Evolutionary conservation across 2,888 invertebrate genomes (phyloP).

Genomic region (Thumatha senex): DNA sequence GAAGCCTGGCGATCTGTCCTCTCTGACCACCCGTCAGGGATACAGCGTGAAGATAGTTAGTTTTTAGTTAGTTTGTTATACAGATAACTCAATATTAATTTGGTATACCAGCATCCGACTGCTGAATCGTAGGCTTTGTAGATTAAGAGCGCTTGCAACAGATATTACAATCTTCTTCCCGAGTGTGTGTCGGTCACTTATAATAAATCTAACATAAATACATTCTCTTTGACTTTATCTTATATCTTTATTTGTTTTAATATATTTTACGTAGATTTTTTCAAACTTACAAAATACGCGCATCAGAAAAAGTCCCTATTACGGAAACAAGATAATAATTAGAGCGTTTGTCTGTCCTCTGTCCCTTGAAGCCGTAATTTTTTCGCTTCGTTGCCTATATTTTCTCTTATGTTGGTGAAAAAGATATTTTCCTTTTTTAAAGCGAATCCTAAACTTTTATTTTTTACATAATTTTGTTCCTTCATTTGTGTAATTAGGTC

Average conservation of each 20-base stretch:
- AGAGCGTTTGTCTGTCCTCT: constrained; percentile 22
- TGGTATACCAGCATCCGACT: no score
- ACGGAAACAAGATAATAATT: constrained; percentile 36
- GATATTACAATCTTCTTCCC: no score
- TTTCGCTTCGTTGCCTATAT: constrained; percentile 33
- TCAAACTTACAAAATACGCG: no score
- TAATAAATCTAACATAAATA: no score
- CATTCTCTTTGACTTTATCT: not conserved
- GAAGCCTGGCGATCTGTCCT: no score
- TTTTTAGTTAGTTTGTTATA: no score
- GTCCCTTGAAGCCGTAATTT: constrained; percentile 26
- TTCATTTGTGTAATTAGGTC: not conserved
- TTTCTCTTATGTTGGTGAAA: constrained; percentile 24
- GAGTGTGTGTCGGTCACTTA: no score
- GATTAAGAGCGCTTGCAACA: no score
- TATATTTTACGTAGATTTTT: constrained; percentile 1
- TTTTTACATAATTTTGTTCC: constrained; percentile 9
- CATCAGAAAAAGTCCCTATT: constrained; percentile 16
- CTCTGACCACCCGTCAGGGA: no score
- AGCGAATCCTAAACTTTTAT: constrained; percentile 24
- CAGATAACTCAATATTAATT: no score
- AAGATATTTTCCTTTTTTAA: constrained; percentile 20
- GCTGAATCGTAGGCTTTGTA: no score
- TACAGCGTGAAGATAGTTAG: no score
- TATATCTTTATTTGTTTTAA: not conserved